Evolutionary conservation across 2,113 vertebrate genomes (phyloP).

Genomic region (Microtus montanus): DNA sequence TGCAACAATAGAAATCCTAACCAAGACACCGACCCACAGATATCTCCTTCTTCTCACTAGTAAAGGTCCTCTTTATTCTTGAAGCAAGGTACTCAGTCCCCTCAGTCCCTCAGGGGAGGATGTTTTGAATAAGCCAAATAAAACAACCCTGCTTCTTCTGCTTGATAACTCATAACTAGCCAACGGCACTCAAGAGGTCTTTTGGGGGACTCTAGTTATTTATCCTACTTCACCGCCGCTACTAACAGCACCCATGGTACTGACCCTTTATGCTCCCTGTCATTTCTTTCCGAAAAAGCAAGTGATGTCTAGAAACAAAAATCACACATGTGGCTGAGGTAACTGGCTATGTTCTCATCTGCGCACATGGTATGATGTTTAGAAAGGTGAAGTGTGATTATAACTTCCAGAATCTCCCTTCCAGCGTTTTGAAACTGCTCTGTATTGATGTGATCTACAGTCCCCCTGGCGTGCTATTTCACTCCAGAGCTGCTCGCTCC

Average conservation of each 20-base stretch:
- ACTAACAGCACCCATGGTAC: neutral
- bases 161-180: neutral
- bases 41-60: constrained; percentile 4
- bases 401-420: neutral
- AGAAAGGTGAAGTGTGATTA: neutral
- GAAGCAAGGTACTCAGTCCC: neutral
- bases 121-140: constrained; percentile 31
- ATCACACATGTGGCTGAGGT: no score
- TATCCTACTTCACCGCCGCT: neutral
- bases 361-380: neutral
- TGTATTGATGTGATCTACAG: neutral
- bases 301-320: neutral
- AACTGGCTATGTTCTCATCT: neutral
- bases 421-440: neutral
- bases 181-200: neutral
- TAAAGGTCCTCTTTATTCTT: neutral
- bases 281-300: neutral
- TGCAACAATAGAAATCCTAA: neutral
- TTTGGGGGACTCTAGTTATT: neutral
- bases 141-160: neutral
- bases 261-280: neutral
- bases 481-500: neutral
- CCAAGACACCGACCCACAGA: neutral
- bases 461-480: neutral
- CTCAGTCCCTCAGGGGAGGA: neutral